These are phyloP conservation scores for Aleiodes sp. DNA, from an alignment of 1,140 invertebrate genomes.

Conservation along the genomic window DNA sequence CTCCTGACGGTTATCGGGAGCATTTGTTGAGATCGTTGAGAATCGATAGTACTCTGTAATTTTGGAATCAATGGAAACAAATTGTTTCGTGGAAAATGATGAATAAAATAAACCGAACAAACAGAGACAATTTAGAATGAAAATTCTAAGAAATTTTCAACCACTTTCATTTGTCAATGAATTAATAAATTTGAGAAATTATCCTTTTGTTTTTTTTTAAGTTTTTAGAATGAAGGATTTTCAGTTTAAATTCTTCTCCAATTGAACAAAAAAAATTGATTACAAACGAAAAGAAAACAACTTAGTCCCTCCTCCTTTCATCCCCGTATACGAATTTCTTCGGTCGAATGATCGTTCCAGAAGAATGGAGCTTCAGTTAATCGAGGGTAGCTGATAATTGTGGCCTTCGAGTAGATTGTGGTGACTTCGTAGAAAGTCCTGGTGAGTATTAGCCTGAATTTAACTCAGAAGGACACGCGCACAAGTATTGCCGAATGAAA, in stretches of 20 bases:
- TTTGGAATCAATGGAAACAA: slow-evolving; percentile 7
- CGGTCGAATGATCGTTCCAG: slow-evolving; percentile 39
- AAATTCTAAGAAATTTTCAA: not conserved
- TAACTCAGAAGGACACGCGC: slow-evolving; percentile 7
- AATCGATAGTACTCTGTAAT: not conserved
- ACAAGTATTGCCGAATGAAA: slow-evolving; percentile 3
- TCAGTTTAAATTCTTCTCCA: no score
- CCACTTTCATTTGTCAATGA: no score
- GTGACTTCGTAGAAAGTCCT: slow-evolving; percentile 46
- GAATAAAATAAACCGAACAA: slow-evolving; percentile 1
- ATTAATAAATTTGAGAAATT: no score
- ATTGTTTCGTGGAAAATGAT: not conserved
- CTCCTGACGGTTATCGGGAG: no score
- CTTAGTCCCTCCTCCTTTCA: not conserved
- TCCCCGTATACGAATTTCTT: slow-evolving; percentile 31
- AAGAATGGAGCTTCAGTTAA: slow-evolving; percentile 45
- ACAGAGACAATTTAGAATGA: not conserved
- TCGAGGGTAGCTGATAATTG: slow-evolving; percentile 50
- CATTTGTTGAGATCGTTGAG: not conserved
- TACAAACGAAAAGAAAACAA: not conserved
- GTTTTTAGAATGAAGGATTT: no score
- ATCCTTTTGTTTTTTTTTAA: no score
- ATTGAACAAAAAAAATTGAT: not conserved
- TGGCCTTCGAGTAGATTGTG: slow-evolving; percentile 40
- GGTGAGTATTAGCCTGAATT: slow-evolving; percentile 28